phyloP scores from a whole-genome alignment of 2,797 vertebrate species.

The Sebastiscus tertius region DNA sequence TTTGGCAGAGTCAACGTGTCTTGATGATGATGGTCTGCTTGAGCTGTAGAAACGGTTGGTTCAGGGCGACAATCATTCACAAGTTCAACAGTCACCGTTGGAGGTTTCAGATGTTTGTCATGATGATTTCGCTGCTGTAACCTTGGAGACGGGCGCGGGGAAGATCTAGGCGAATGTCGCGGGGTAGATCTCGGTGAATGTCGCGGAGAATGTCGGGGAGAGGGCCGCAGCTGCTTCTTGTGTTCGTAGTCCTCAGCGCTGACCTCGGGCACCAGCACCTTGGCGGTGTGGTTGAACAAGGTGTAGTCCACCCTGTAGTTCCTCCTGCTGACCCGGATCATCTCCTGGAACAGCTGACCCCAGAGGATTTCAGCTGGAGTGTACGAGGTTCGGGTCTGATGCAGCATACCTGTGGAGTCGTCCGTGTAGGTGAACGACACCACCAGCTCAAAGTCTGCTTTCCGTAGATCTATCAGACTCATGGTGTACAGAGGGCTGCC shows the following conservation, averaged over 20 bases:
- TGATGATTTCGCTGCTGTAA: conserved; percentile 8
- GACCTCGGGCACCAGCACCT: conserved; percentile 88
- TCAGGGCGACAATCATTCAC: conserved; percentile 39
- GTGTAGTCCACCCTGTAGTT: conserved; percentile 91
- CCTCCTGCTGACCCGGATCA: conserved; percentile 86
- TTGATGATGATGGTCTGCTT: conserved; percentile 10
- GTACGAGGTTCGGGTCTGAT: conserved; percentile 95
- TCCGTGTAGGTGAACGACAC: conserved; percentile 95
- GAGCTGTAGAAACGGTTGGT: conserved; percentile 7
- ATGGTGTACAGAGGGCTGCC: conserved; percentile 90
- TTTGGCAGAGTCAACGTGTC: conserved; percentile 30
- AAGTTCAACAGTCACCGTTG: conserved; percentile 57
- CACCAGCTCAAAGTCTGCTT: conserved; percentile 91
- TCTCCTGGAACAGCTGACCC: conserved; percentile 94
- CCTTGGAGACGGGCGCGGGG: conserved; percentile 4
- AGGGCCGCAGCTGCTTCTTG: conserved; percentile 74
- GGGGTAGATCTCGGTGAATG: conserved; percentile 9
- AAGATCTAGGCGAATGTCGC: background rate
- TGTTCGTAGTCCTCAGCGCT: conserved; percentile 88
- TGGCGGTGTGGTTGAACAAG: conserved; percentile 90
- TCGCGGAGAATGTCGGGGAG: conserved; percentile 24
- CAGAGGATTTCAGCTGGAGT: conserved; percentile 91
- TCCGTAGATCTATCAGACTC: conserved; percentile 85
- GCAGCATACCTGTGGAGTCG: conserved; percentile 92
- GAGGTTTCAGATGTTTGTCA: conserved; percentile 44